Evolutionary conservation across 2,888 invertebrate genomes (phyloP), one percentile per base, ranked within the genome.

Genomic region (Branchellion lobata): DNA sequence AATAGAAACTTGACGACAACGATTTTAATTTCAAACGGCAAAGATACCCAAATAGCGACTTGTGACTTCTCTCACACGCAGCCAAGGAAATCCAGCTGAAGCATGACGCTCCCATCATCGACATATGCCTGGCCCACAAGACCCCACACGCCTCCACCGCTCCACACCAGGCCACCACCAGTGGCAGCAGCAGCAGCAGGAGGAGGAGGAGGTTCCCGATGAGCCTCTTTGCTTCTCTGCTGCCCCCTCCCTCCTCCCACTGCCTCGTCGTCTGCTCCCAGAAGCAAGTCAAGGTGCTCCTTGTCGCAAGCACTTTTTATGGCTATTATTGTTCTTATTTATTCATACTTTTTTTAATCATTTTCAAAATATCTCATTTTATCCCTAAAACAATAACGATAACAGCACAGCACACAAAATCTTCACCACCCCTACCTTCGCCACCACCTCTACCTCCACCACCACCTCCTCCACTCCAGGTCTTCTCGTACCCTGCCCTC

Each of bases 51-150:
- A n/a, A n/a, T n/a, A n/a, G n/a, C n/a, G n/a, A n/a, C n/a, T n/a
- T n/a, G n/a, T n/a, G n/a, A n/a, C n/a, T n/a, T n/a, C n/a, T n/a
- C n/a, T n/a, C n/a, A n/a, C 21, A 51, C 14, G 21, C 65, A 77
- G 77, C 77, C n/a, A 77, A 77, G 29, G 77, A 77, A 61, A 77
- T 77, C 21, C 61, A 34, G n/a, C 40, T 77, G 65, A 77, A 77
- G 40, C 61, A 77, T 33, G 77, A 77, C 34, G 77, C 77, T n/a
- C 77, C 77, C 31, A 65, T 77, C 33, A 31, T 77, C 1, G 77
- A 77, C 77, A 65, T 77, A 14, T 61, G 61, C 36, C 77, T 77
- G 14, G 31, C 14, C 69, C 18, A 77, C 65, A 77, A 53, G 31
- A 24, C 77, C 1, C 61, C 61, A 2, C 33, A 53, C 2, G 61